phyloP scores from a whole-genome alignment of 2,797 vertebrate species.

The Danio kyathit region DNA sequence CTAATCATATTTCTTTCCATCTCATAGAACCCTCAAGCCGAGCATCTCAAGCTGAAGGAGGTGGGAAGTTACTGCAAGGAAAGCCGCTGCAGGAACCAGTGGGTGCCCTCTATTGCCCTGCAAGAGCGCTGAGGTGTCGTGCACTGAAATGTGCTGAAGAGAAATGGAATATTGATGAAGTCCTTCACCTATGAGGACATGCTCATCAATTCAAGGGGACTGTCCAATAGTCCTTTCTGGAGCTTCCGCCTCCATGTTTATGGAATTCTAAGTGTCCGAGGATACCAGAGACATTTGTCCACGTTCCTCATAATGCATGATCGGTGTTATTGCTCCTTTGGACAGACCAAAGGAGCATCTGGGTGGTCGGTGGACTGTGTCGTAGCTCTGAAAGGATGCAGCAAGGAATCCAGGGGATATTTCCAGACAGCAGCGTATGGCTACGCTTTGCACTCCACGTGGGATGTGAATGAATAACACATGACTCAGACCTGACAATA shows the following conservation, averaged over 20 bases:
- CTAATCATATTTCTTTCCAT: constrained; percentile 16
- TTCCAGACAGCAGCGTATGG: background rate
- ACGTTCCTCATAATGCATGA: constrained; percentile 17
- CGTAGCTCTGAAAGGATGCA: background rate
- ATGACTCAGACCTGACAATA: constrained; percentile 29
- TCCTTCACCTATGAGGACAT: constrained; percentile 43
- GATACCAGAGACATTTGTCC: constrained; percentile 19
- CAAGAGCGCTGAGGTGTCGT: constrained; percentile 83
- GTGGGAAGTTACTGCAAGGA: constrained; percentile 90
- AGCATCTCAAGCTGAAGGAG: constrained; percentile 85
- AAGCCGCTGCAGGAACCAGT: constrained; percentile 87
- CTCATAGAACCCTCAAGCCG: constrained; percentile 83
- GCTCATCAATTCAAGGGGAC: constrained; percentile 33
- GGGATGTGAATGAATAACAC: constrained; percentile 25
- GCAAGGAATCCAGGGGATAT: constrained; percentile 8
- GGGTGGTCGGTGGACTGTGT: constrained; percentile 19
- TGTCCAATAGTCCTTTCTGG: constrained; percentile 23
- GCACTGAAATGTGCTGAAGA: constrained; percentile 43
- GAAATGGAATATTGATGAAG: constrained; percentile 41
- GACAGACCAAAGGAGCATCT: constrained; percentile 5
- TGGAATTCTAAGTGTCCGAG: constrained; percentile 21
- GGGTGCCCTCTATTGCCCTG: constrained; percentile 88
- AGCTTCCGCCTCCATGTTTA: constrained; percentile 30
- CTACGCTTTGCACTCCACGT: background rate
- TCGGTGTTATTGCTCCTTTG: constrained; percentile 10